phyloP scores from a whole-genome alignment of 2,113 vertebrate genomes.

The Ctenomys sociabilis region DNA sequence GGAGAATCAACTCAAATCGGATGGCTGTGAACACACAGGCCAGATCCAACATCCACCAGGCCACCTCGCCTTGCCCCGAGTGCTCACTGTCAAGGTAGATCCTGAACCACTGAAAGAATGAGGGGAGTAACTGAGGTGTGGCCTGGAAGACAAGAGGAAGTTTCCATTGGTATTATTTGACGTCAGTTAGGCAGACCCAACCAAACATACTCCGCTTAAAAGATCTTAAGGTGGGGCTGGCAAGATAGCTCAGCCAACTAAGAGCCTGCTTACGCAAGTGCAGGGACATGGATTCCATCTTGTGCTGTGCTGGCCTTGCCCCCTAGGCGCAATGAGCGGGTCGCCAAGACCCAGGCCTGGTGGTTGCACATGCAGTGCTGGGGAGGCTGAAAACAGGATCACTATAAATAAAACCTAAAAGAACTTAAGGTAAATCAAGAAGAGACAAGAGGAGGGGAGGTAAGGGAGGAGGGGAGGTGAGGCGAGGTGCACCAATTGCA shows the following conservation, averaged over 20 bases:
- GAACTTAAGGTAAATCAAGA: slow-evolving; percentile 25
- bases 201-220: neutral
- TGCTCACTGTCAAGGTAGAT: neutral
- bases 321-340: too few species aligned
- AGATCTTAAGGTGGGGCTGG: neutral
- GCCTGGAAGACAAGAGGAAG: neutral
- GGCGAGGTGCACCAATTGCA: neutral
- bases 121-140: neutral
- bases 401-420: neutral
- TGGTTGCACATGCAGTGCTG: too few species aligned
- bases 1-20: neutral
- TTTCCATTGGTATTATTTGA: neutral
- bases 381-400: too few species aligned
- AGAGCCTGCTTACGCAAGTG: too few species aligned
- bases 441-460: neutral
- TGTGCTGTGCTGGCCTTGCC: too few species aligned
- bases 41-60: neutral
- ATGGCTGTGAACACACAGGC: neutral
- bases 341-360: too few species aligned
- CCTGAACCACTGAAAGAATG: neutral
- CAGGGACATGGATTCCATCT: too few species aligned
- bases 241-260: too few species aligned
- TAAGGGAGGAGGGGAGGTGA: fast-evolving
- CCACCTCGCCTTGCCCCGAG: neutral
- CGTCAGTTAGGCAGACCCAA: slow-evolving; percentile 22